Base-by-base conservation (phyloP, 2,888 invertebrate species). In the Calameuta idolon region DNA sequence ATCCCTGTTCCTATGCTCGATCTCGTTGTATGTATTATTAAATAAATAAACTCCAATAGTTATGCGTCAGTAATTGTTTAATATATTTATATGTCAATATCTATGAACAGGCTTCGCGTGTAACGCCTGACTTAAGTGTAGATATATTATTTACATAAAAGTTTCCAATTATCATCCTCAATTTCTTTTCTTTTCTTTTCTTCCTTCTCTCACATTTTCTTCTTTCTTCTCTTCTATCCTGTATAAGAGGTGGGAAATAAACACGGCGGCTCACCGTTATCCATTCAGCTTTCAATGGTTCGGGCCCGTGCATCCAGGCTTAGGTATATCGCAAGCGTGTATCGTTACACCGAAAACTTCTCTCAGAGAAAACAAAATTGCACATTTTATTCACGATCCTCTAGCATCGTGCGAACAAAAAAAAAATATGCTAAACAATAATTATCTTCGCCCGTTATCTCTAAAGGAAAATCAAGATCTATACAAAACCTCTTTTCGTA, bases 81-180 rank as follows among this genome's bases (percentile, higher is more conserved):
- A 34, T 74, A 74, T 74, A 74, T 35, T 74, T 34, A 34, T 74
- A 74, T 71, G 34, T 35, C 34, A 34, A 74, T 35, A 74, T 74
- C 34, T 34, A 35, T n/a, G 74, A 35, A 35, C 74, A 34, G 34
- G 34, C 34, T 74, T 34, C 74, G n/a, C 30, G 35, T 30, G 34
- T 30, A 34, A 30, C 30, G 30, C 74, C 34, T n/a, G 74, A 74
- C 30, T 74, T n/a, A 30, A 34, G 34, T 74, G n/a, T 74, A 74
- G 71, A 71, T 34, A 23, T 74, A 74, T 34, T 74, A 74, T 74
- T 30, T 74, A 74, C 74, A 74, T 35, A 35, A 74, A 34, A 74
- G 74, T 34, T 74, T 34, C 35, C 35, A 74, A 74, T 34, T 9
- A 34, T 74, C 34, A 11, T 71, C 30, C 23, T 71, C 9, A 0